Conservation (phyloP, 2,888 invertebrate genomes). For the Mycalesis mineus region DNA sequence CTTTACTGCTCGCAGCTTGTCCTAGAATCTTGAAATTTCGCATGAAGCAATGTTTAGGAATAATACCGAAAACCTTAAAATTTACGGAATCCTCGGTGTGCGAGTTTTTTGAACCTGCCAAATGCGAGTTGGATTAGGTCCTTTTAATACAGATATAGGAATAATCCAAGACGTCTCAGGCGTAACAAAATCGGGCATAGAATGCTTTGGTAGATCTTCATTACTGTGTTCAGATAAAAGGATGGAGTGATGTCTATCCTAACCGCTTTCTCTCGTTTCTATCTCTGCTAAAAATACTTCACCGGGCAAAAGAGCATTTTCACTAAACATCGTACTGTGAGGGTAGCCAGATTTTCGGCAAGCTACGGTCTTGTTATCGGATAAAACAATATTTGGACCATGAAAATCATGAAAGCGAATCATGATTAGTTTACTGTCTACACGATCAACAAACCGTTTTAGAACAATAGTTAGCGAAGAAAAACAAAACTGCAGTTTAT, state of each 20-base stretch:
- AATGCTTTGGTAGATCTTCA: conserved; percentile 89
- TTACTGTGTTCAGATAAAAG: conserved; percentile 82
- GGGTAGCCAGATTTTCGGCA: conserved; percentile 94
- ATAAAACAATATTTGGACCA: conserved; percentile 92
- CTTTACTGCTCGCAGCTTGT: too few species aligned
- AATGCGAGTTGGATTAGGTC: conserved; percentile 62
- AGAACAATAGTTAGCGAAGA: too few species aligned
- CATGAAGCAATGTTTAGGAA: too few species aligned
- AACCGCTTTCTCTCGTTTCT: conserved; percentile 94
- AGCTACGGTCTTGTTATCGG: conserved; percentile 92
- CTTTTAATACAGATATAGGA: conserved; percentile 84
- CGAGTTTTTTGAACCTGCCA: too few species aligned
- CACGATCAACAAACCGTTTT: too few species aligned
- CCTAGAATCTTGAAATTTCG: too few species aligned
- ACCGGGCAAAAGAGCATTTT: conserved; percentile 91
- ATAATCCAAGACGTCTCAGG: conserved; percentile 95
- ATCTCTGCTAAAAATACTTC: conserved; percentile 97
- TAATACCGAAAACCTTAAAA: too few species aligned
- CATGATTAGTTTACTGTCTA: conserved; percentile 37
- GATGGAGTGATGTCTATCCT: conserved; percentile 92
- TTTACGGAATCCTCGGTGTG: too few species aligned
- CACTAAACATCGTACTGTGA: conserved; percentile 95
- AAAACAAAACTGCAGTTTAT: too few species aligned
- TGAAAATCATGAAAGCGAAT: conserved; percentile 93
- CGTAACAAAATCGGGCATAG: conserved; percentile 92